A percentile compares a stretch with the other conserved stretches of the same genome.
Evolutionary conservation across 2,797 vertebrate species (phyloP).

Genomic region (Agapornis canus): DNA sequence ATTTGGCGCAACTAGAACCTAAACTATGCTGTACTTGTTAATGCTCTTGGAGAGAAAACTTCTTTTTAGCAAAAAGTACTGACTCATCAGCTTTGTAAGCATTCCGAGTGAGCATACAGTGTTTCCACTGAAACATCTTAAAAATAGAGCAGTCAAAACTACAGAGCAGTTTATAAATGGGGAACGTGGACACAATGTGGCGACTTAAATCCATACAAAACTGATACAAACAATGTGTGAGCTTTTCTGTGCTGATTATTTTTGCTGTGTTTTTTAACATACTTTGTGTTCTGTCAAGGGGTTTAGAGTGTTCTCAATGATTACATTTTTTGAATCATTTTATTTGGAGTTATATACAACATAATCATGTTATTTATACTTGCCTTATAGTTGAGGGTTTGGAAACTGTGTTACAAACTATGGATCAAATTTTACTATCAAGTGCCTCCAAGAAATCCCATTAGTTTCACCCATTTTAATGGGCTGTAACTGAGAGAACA

Average conservation of each 20-base stretch:
- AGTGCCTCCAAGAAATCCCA: constrained; percentile 19
- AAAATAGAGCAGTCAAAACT: constrained; percentile 4
- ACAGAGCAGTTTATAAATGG: neutral
- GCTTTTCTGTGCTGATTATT: neutral
- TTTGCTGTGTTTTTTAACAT: neutral
- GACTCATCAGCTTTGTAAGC: constrained; percentile 63
- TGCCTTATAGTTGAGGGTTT: neutral
- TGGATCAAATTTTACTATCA: neutral
- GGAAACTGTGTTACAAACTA: constrained; percentile 11
- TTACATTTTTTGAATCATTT: neutral
- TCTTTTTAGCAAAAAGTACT: constrained; percentile 15
- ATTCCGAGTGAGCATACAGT: constrained; percentile 27
- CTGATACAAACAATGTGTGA: neutral
- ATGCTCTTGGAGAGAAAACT: constrained; percentile 34
- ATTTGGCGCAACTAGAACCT: constrained; percentile 40
- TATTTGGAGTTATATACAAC: neutral
- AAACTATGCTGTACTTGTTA: constrained; percentile 35
- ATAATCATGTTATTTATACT: neutral
- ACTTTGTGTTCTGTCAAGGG: neutral
- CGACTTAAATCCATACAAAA: neutral
- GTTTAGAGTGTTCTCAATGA: neutral
- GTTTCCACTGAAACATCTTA: constrained; percentile 10
- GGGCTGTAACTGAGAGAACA: neutral
- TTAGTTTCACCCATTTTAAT: constrained; percentile 14
- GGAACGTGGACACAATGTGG: neutral